Conservation (phyloP, 2,797 vertebrate genomes). For the Tragopan temminckii region DNA sequence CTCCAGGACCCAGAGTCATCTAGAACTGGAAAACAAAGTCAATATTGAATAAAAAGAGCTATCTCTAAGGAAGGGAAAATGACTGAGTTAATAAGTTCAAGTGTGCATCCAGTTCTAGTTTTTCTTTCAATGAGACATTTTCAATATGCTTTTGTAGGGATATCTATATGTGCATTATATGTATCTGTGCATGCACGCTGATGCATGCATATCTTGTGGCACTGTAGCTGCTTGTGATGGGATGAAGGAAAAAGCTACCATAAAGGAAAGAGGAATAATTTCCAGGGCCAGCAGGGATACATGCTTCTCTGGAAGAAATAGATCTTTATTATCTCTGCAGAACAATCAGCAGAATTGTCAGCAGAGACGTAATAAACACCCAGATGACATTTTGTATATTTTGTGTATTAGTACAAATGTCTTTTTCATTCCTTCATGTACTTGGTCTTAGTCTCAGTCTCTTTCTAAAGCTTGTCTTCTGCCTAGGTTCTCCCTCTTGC, state of each 20-base stretch:
- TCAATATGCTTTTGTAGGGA: not conserved
- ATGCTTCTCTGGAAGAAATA: not conserved
- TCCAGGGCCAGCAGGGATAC: not conserved
- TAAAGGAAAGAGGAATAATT: not conserved
- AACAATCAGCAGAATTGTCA: not conserved
- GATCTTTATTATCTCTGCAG: not conserved
- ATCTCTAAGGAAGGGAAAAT: not conserved
- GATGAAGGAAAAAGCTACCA: not conserved
- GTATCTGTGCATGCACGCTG: not conserved
- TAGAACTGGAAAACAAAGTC: not conserved
- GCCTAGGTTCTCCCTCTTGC: not conserved
- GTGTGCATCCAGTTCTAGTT: not conserved
- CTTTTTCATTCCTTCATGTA: not conserved
- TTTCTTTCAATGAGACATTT: not conserved
- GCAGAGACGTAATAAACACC: not conserved
- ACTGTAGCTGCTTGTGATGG: not conserved
- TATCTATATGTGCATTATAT: fast-evolving
- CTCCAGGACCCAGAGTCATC: not conserved
- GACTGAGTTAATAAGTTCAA: not conserved
- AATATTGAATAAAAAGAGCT: not conserved
- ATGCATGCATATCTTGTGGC: not conserved
- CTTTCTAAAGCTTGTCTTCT: not conserved
- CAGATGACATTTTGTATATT: not conserved
- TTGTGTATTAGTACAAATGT: not conserved
- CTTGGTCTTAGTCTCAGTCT: not conserved